These are phyloP conservation scores for Caenorhabditis japonica DNA, from an alignment of 2,888 invertebrate species.

Conservation along the genomic window DNA sequence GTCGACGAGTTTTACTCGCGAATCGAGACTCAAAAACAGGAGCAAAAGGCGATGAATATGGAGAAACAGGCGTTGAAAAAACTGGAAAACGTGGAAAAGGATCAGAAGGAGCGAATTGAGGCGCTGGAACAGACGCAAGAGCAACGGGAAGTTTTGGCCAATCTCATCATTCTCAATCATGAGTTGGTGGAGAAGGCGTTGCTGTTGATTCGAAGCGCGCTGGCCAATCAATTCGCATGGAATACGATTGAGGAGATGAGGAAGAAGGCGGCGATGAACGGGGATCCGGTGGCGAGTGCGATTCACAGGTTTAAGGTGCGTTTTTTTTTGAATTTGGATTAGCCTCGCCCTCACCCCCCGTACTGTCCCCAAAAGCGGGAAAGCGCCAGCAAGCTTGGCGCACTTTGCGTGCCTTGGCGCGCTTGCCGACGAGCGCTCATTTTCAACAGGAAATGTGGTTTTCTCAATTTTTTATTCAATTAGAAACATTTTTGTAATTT, in stretches of 20 bases:
- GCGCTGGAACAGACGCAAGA: slow-evolving; percentile 81
- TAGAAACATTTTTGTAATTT: too few species aligned
- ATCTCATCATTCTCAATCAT: slow-evolving; percentile 88
- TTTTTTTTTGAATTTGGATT: too few species aligned
- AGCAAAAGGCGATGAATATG: slow-evolving; percentile 84
- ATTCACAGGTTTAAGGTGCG: slow-evolving; percentile 90
- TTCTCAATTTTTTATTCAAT: too few species aligned
- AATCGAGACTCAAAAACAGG: slow-evolving; percentile 78
- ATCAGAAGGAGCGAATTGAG: slow-evolving; percentile 85
- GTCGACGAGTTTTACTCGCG: slow-evolving; percentile 97
- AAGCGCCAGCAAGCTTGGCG: too few species aligned
- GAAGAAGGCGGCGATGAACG: slow-evolving; percentile 78
- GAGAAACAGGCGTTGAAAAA: slow-evolving; percentile 95
- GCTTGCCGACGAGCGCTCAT: too few species aligned
- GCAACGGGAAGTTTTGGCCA: slow-evolving; percentile 87
- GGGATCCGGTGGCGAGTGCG: slow-evolving; percentile 61
- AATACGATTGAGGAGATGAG: slow-evolving; percentile 76
- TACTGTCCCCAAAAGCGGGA: too few species aligned
- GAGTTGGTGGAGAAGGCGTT: slow-evolving; percentile 85
- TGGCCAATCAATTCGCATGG: slow-evolving; percentile 96
- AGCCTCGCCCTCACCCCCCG: too few species aligned
- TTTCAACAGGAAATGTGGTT: too few species aligned
- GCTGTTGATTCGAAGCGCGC: slow-evolving; percentile 87
- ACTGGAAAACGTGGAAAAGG: slow-evolving; percentile 91
- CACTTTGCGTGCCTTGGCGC: too few species aligned